phyloP scores from a whole-genome alignment of 2,113 vertebrate genomes.

The Todiramphus chloris region DNA sequence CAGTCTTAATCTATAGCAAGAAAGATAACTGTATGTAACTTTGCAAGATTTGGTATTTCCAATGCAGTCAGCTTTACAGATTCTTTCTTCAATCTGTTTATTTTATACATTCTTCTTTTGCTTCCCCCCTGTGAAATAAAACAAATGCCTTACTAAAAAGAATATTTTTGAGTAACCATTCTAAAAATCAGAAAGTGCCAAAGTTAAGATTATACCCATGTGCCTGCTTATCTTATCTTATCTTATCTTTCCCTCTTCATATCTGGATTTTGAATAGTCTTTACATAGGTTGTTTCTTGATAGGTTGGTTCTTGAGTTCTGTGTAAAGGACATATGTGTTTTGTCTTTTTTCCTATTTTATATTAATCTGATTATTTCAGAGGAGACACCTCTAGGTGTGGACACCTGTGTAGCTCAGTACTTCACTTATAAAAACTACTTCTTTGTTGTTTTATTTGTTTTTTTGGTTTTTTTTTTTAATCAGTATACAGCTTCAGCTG shows the following conservation, averaged over 20 bases:
- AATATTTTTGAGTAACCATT: background rate
- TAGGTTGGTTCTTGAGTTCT: background rate
- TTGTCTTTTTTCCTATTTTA: background rate
- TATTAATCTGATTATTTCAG: background rate
- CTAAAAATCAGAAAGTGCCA: background rate
- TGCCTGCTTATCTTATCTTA: background rate
- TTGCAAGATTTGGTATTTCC: background rate
- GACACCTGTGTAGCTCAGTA: background rate
- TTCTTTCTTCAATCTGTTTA: background rate
- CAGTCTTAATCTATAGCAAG: background rate
- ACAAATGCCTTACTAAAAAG: background rate
- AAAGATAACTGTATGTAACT: background rate
- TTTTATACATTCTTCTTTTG: background rate
- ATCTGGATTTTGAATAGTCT: background rate
- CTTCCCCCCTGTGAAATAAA: background rate
- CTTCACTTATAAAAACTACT: background rate
- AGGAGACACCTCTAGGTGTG: background rate
- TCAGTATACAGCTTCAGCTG: background rate
- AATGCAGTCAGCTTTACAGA: background rate
- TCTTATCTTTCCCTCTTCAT: background rate
- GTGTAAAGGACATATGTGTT: background rate
- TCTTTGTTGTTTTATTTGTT: background rate
- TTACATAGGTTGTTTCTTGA: background rate
- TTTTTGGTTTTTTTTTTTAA: background rate
- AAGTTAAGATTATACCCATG: background rate